Conservation (phyloP, 2,888 invertebrate species). For the Neoascia interrupta region DNA sequence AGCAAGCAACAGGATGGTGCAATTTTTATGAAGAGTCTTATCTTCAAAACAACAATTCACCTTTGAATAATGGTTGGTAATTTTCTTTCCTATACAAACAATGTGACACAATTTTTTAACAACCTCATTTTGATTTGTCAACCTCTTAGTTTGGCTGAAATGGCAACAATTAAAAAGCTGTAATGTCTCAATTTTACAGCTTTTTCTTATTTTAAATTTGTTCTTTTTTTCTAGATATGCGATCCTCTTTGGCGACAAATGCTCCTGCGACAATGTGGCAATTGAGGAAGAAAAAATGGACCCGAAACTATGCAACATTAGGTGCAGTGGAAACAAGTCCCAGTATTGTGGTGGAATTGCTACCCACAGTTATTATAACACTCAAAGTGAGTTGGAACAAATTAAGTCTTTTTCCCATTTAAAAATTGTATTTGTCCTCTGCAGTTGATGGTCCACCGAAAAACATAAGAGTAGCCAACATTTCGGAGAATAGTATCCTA, state of each 20-base stretch:
- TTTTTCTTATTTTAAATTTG: slow-evolving; percentile 34
- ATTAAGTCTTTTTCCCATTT: background rate
- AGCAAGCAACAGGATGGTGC: no score
- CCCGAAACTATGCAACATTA: slow-evolving; percentile 80
- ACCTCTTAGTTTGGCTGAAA: no score
- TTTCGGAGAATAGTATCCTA: slow-evolving; percentile 84
- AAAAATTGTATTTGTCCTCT: background rate
- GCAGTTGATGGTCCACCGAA: slow-evolving; percentile 86
- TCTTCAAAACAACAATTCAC: no score
- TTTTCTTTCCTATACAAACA: no score
- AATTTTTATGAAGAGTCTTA: no score
- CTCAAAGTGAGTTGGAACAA: slow-evolving; percentile 76
- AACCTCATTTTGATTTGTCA: no score
- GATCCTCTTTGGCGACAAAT: slow-evolving; percentile 75
- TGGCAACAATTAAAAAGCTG: no score
- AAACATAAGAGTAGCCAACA: slow-evolving; percentile 82
- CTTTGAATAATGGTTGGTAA: no score
- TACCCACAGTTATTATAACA: slow-evolving; percentile 85
- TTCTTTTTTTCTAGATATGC: slow-evolving; percentile 74
- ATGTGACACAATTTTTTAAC: no score
- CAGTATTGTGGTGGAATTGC: slow-evolving; percentile 85
- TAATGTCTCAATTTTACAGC: no score
- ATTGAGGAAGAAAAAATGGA: slow-evolving; percentile 78
- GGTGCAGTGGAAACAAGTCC: slow-evolving; percentile 83
- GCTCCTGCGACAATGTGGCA: slow-evolving; percentile 75